Conservation (phyloP, 2,888 invertebrate genomes). For the Nephrotoma guestfalica region DNA sequence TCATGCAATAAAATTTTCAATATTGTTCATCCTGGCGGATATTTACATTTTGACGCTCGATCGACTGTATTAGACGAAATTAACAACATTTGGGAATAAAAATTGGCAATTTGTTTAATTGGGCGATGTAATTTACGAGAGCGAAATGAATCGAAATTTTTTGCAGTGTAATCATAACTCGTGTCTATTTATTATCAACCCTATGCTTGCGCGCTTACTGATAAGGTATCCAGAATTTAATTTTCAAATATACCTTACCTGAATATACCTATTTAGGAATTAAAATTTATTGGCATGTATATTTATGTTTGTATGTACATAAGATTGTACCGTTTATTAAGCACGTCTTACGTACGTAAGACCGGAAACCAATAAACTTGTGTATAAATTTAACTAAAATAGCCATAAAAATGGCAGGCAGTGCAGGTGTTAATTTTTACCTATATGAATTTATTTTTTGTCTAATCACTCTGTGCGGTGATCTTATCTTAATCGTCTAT, state of each 20-base stretch:
- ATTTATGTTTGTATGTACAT: background rate
- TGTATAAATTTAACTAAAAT: background rate
- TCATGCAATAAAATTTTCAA: background rate
- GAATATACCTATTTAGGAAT: background rate
- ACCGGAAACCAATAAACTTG: background rate
- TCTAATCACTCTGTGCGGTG: background rate
- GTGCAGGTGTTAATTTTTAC: background rate
- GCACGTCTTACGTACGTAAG: too few species aligned
- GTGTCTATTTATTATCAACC: background rate
- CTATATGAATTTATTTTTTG: background rate
- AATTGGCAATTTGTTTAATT: background rate
- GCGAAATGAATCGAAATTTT: background rate
- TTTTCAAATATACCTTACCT: background rate
- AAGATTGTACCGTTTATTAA: background rate
- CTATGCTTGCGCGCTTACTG: background rate
- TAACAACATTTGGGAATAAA: background rate
- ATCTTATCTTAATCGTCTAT: background rate
- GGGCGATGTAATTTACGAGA: background rate
- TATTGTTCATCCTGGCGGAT: background rate
- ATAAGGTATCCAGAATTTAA: background rate
- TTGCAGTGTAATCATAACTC: background rate
- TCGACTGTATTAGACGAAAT: background rate
- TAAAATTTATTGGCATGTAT: background rate
- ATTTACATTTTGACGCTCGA: background rate
- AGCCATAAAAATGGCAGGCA: background rate